Percentiles rank a stretch among this genome's conserved stretches.
Evolutionary conservation across 2,113 vertebrate genomes (phyloP).

Genomic region (Tenebrosternarchus preto): DNA sequence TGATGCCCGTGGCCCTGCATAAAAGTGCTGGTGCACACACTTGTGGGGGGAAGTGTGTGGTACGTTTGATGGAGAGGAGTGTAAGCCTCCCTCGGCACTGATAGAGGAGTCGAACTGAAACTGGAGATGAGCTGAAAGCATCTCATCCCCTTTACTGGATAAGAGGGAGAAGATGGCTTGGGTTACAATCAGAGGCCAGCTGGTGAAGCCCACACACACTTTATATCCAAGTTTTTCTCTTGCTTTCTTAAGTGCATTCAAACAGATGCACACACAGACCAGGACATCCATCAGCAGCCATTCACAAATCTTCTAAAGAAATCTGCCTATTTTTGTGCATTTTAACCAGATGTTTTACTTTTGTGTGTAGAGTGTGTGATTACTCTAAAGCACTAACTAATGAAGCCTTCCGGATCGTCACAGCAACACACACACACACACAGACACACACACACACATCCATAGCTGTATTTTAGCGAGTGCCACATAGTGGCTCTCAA

Average conservation of each 20-base stretch:
- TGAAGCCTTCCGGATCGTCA: conserved; percentile 33
- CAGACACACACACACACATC: neutral
- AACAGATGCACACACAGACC: neutral
- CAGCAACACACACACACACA: conserved; percentile 13
- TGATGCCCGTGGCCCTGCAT: neutral
- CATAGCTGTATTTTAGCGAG: neutral
- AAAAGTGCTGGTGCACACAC: neutral
- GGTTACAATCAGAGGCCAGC: conserved; percentile 56
- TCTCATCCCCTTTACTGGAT: conserved; percentile 41
- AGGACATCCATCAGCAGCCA: conserved; percentile 36
- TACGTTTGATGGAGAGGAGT: neutral
- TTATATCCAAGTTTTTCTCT: neutral
- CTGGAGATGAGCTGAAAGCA: conserved; percentile 62
- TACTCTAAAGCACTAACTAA: conserved; percentile 34
- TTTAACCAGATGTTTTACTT: conserved; percentile 45
- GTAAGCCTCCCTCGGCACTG: conserved; percentile 16
- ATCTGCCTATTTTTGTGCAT: conserved; percentile 6
- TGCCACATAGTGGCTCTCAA: neutral
- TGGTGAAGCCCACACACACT: conserved; percentile 9
- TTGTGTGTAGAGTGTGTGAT: conserved; percentile 44
- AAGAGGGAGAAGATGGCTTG: conserved; percentile 46
- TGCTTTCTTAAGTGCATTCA: neutral
- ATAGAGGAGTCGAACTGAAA: conserved; percentile 70
- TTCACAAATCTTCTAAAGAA: conserved; percentile 39
- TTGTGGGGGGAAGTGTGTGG: neutral